Evolutionary conservation across 2,113 vertebrate species (phyloP).

Genomic region (Salminus brasiliensis): DNA sequence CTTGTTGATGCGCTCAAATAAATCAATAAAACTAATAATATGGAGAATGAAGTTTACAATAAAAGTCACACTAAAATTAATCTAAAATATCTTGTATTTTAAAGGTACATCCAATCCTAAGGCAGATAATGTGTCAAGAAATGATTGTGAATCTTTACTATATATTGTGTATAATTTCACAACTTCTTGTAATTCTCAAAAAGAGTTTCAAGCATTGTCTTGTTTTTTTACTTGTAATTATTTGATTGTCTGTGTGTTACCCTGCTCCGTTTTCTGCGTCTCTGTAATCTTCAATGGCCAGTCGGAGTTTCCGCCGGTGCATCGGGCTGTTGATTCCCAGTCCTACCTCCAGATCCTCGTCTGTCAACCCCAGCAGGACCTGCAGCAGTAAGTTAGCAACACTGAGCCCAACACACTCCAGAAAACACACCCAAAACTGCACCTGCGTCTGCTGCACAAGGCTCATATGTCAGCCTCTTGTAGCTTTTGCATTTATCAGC

Average conservation of each 20-base stretch:
- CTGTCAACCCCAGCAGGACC: constrained; percentile 75
- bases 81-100: background rate
- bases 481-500: background rate
- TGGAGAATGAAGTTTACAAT: background rate
- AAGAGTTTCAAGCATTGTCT: too few relatives aligned
- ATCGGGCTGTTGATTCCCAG: constrained; percentile 73
- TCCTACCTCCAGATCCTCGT: constrained; percentile 74
- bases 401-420: background rate
- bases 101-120: background rate
- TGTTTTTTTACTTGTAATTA: background rate
- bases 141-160: too few relatives aligned
- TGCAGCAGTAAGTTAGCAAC: constrained; percentile 48
- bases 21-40: background rate
- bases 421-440: background rate
- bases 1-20: too few relatives aligned
- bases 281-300: constrained; percentile 77
- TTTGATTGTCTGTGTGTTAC: constrained; percentile 50
- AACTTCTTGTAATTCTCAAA: too few relatives aligned
- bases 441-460: too few relatives aligned
- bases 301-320: constrained; percentile 74
- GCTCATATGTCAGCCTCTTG: background rate
- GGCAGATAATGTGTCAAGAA: too few relatives aligned
- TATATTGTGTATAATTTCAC: too few relatives aligned
- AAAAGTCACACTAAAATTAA: background rate
- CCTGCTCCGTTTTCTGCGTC: constrained; percentile 69